A percentile compares a stretch with the other conserved stretches of the same genome.
Conservation (phyloP, 2,888 invertebrate genomes). For the Hypselothyrea guttata region DNA sequence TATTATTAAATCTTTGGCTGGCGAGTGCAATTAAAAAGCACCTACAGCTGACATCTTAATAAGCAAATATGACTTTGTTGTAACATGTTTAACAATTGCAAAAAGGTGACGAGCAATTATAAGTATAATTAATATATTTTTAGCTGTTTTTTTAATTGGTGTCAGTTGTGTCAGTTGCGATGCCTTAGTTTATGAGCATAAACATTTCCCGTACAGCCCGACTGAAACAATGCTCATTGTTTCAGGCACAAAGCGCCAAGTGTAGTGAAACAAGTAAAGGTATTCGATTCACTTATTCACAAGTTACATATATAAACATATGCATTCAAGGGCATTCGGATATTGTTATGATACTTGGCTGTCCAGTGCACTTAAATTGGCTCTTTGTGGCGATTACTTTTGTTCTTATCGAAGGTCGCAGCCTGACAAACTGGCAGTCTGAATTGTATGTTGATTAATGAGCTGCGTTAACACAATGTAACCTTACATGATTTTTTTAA, state of each 20-base stretch:
- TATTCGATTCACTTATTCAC: slow-evolving; percentile 24
- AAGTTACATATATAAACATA: slow-evolving; percentile 5
- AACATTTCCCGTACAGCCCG: slow-evolving; percentile 10
- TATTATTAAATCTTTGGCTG: slow-evolving; percentile 53
- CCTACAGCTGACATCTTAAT: slow-evolving; percentile 12
- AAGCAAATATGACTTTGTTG: slow-evolving; percentile 22
- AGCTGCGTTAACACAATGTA: too few species aligned
- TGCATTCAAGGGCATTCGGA: background rate
- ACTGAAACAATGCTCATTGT: slow-evolving; percentile 47
- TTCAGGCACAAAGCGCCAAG: slow-evolving; percentile 36
- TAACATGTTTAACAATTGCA: background rate
- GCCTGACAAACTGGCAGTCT: slow-evolving; percentile 12
- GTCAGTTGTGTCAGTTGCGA: background rate
- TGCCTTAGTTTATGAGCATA: slow-evolving; percentile 16
- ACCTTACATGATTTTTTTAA: too few species aligned
- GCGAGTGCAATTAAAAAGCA: slow-evolving; percentile 10
- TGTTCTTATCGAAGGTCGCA: slow-evolving; percentile 28
- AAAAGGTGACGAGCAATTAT: background rate
- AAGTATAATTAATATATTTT: too few species aligned
- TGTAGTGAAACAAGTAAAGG: slow-evolving; percentile 24
- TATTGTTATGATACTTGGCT: too few species aligned
- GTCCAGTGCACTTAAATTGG: too few species aligned
- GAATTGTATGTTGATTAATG: too few species aligned
- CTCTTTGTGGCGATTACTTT: slow-evolving; percentile 12
- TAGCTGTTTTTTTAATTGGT: too few species aligned